Evolutionary conservation across 2,113 vertebrate species (phyloP).

Genomic region (Budorcas taxicolor): DNA sequence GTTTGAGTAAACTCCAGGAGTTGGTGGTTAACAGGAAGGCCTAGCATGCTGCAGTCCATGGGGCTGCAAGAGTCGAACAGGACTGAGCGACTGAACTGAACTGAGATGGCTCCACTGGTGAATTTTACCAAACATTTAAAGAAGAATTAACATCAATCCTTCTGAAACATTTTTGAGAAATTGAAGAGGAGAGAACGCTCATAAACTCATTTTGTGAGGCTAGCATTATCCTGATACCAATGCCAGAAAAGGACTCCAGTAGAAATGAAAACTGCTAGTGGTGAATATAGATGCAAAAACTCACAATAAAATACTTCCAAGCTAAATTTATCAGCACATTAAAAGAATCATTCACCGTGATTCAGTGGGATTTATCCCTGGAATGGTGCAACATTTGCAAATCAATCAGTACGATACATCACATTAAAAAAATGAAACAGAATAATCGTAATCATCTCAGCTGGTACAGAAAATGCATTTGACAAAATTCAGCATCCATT

Average conservation of each 20-base stretch:
- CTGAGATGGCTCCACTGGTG: not conserved
- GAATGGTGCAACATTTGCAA: not conserved
- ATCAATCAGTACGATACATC: not conserved
- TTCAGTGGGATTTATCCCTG: not conserved
- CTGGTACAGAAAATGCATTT: not conserved
- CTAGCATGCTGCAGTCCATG: not conserved
- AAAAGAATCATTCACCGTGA: not conserved
- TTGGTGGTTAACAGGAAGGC: not conserved
- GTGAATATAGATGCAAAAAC: not conserved
- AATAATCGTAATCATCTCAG: not conserved
- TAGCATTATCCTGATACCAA: not conserved
- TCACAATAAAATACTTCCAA: not conserved
- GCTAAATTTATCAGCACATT: not conserved
- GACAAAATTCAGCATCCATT: not conserved
- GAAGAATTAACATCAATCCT: not conserved
- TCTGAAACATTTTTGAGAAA: not conserved
- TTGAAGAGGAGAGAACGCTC: not conserved
- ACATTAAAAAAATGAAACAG: not conserved
- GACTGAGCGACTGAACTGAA: not conserved
- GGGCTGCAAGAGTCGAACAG: not conserved
- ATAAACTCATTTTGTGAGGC: not conserved
- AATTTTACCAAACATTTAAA: not conserved
- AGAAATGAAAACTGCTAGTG: not conserved
- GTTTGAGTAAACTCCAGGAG: no score
- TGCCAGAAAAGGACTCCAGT: not conserved